phyloP scores from a whole-genome alignment of 2,797 vertebrate species.

The Characodon lateralis region DNA sequence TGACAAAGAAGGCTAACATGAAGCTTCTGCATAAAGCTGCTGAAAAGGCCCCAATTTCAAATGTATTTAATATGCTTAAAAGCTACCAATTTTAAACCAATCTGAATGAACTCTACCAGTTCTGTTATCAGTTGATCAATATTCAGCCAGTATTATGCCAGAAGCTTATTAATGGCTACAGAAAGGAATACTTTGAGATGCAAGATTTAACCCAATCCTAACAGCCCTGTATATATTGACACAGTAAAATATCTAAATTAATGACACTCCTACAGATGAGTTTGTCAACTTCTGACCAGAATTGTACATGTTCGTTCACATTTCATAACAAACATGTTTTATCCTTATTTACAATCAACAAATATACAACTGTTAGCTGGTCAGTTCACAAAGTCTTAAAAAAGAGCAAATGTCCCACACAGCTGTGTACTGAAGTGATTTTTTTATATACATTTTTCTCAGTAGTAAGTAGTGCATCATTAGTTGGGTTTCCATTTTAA shows the following conservation, averaged over 20 bases:
- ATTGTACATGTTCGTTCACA: background rate
- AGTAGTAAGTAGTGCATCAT: slow-evolving; percentile 25
- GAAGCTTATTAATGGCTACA: too few species aligned
- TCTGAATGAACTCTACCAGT: too few species aligned
- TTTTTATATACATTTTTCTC: background rate
- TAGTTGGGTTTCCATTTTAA: slow-evolving; percentile 32
- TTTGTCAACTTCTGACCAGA: background rate
- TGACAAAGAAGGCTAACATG: background rate
- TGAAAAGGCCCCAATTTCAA: too few species aligned
- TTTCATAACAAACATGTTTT: background rate
- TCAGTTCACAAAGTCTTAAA: background rate
- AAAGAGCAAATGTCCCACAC: background rate
- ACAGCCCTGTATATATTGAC: background rate
- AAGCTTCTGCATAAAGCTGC: too few species aligned
- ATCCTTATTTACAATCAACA: background rate
- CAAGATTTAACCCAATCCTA: too few species aligned
- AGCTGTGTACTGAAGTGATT: background rate
- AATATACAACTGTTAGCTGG: background rate
- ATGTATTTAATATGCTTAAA: too few species aligned
- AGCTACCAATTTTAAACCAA: too few species aligned
- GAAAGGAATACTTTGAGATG: too few species aligned
- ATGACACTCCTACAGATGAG: background rate
- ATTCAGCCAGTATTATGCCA: too few species aligned
- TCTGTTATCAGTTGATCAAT: too few species aligned
- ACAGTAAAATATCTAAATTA: background rate